Base-by-base conservation (phyloP, 2,888 invertebrate genomes). In the Clusia tigrina region DNA sequence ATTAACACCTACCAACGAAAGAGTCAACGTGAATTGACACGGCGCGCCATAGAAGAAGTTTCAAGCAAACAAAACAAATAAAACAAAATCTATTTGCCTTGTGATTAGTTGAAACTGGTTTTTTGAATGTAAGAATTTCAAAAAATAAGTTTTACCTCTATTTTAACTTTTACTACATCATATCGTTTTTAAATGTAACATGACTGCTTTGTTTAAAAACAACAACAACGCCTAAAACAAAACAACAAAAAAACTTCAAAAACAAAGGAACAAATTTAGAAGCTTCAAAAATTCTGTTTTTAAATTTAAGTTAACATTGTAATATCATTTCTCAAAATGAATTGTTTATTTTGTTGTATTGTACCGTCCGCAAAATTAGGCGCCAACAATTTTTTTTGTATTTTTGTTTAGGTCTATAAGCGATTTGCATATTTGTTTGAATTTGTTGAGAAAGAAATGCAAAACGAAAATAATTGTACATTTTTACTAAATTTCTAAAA, bases 11-110 rank as follows among this genome's bases (percentile, higher is more conserved):
- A 18, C 15, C 20, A 20, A 15, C 48, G 48, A 53, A 24, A 54
- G 46, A 48, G 42, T 23, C 17, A 42, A 37, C 38, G 46, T n/a
- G n/a, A 55, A 60, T 22, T 32, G 18, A 48, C 24, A 51, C 52
- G 53, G 26, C 61, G 48, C 58, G 46, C 42, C 63, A 62, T 66
- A 67, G 66, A 58, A 65, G 64, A 61, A 64, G 63, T 55, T 25
- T 62, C 38, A 54, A 62, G 58, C 10, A 55, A 54, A 67, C 58
- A 24, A 6, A 25, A 10, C 54, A 2, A 18, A 17, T n/a, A 32
- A 42, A 54, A 52, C 10, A 65, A 69, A 63, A 73, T 75, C 78
- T 77, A 77, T 79, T 80, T 80, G 80, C 80, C 79, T 78, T 77
- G 77, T 79, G 80, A 80, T 80, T 78, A 78, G 77, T 72, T 72